Conservation (phyloP, 2,888 invertebrate species). For the Antheraea assamensis region DNA sequence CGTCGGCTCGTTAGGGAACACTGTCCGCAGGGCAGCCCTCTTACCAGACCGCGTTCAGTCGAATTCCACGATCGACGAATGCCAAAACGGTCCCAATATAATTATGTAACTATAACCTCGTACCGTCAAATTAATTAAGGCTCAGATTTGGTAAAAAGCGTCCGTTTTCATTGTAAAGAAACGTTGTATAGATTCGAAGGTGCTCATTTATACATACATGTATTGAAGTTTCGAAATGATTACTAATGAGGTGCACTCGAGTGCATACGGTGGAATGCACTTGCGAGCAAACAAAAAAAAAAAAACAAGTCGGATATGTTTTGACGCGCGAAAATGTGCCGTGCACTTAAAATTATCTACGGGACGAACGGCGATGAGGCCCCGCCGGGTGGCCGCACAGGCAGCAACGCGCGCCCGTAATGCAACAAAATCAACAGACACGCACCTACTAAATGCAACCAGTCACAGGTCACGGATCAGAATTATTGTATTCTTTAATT, state of each 20-base stretch:
- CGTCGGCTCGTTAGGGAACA: slow-evolving; percentile 71
- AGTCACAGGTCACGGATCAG: slow-evolving; percentile 23
- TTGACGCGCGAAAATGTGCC: slow-evolving; percentile 62
- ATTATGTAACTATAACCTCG: slow-evolving; percentile 33
- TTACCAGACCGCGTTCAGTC: slow-evolving; percentile 41
- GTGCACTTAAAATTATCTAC: slow-evolving; percentile 71
- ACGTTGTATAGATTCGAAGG: slow-evolving; percentile 4
- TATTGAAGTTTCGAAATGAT: slow-evolving; percentile 21
- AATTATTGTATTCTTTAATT: slow-evolving; percentile 7
- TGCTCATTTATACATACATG: slow-evolving; percentile 7
- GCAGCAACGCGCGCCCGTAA: slow-evolving; percentile 54
- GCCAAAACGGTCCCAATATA: slow-evolving; percentile 20
- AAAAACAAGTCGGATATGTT: slow-evolving; percentile 49
- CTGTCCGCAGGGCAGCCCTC: slow-evolving; percentile 56
- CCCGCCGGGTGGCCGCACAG: slow-evolving; percentile 67
- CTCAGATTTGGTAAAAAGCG: slow-evolving; percentile 18
- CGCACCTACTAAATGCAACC: slow-evolving; percentile 45
- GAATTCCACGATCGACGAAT: slow-evolving; percentile 43
- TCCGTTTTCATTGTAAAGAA: slow-evolving; percentile 15
- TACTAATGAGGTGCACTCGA: slow-evolving; percentile 34
- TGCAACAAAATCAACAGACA: slow-evolving; percentile 47
- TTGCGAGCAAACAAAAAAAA: slow-evolving; percentile 43
- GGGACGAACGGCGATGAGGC: slow-evolving; percentile 61
- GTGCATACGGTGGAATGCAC: slow-evolving; percentile 52
- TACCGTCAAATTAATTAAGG: slow-evolving; percentile 22